Base-by-base conservation (phyloP, 2,888 invertebrate genomes). In the Eurytoma adleriae region DNA sequence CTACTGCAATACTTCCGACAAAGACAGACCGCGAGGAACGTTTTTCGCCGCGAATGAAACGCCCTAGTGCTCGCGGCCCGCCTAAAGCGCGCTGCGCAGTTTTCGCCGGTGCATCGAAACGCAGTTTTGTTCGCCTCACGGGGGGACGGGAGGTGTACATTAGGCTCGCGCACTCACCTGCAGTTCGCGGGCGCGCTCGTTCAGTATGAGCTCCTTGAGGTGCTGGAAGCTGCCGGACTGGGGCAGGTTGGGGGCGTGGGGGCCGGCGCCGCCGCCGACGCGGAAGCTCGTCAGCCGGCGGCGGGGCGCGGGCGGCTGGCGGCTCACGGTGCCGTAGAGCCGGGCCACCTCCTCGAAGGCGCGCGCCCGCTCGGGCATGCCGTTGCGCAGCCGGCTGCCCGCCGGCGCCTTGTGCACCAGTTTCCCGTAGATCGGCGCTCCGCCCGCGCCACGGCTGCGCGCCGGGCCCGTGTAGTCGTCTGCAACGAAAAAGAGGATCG, bases 151-250 rank as follows among this genome's bases (percentile, higher is more conserved):
- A n/a, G n/a, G n/a, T n/a, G n/a, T n/a, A n/a, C n/a, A n/a, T n/a
- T n/a, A n/a, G n/a, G 20, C 64, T 2, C 40, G 40, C 40, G 2
- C 1, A 24, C 40, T 50, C 79, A 90, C 90, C 89, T 89, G 87
- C 81, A 96, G 91, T 87, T 96, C 96, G 64, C 95, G 93, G 0
- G 95, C 94, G 67, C 96, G 93, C 87, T 96, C 96, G 50, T 94
- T 95, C 72, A 95, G 93, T 85, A 96, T 95, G 84, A 96, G 89
- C 86, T 96, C 96, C 92, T 96, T 96, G 73, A 96, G 92, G 84
- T 95, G 94, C 85, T 96, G 95, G 88, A 96, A 96, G 79, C 93
- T 93, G 86, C 89, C 90, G 30, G 88, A 85, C 69, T 89, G 89
- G 1, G 90, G 87, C 57, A 59, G 50, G 7, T 40, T 69, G 24